Evolutionary conservation across 1,140 invertebrate genomes (phyloP), one percentile per base, ranked within the genome.

Genomic region (Caenorhabditis briggsae): DNA sequence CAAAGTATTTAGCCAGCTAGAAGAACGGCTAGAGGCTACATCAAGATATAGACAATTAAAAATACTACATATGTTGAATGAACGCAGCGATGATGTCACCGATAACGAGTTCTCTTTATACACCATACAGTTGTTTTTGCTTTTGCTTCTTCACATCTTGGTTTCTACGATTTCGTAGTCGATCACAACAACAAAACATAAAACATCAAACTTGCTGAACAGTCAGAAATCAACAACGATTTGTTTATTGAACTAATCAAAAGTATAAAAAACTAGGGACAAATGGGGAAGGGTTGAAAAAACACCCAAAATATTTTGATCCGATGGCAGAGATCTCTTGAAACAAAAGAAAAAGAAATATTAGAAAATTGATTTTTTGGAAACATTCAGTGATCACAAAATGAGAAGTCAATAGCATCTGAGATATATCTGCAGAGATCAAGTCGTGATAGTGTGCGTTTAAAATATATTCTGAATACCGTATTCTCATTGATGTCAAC

Each of bases 181-280:
- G 64, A 70, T 70, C 64, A 70, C 14, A 43, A 46, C 64, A 70
- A 70, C 41, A 70, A 70, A 70, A 59, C 56, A 59, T 59, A 59
- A 59, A 59, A 46, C 64, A 70, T 46, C 41, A 70, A 70, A 70
- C 33, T 70, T 70, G 64, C 64, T 70, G 41, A 70, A 70, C 64
- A 70, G n/a, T 18, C 8, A 70, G 18, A 61, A 61, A 61, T 61
- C 59, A 61, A 33, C 59, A 61, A 61, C 59, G 5, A 11, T 61
- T 61, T 61, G 50, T 53, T 53, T 5, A 53, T 11, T 53, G 11
- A 9, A 53, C 16, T 53, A 53, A 14, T 11, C 11, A 9, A 16
- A 53, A 53, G 5, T 53, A 11, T 53, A 53, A 5, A 11, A 53
- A 14, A 11, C 16, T 14, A 11, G 50, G 33, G 33, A 33, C 33